Evolutionary conservation across 2,113 vertebrate species (phyloP).

Genomic region (Opisthocomus hoazin): DNA sequence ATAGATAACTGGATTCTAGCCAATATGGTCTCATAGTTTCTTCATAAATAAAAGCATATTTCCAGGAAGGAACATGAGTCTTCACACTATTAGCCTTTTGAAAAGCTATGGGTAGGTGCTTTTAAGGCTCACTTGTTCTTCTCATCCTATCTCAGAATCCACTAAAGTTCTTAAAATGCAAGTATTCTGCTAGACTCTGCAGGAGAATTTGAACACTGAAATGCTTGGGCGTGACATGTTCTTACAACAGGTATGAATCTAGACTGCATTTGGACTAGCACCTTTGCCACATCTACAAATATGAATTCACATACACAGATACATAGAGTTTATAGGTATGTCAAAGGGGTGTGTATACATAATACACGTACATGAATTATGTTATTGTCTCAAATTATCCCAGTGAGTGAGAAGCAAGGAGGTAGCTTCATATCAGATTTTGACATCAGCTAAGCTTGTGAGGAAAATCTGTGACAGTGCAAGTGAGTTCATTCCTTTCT

Average conservation of each 20-base stretch:
- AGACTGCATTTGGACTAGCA: not conserved
- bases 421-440: not conserved
- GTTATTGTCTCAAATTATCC: not conserved
- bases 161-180: not conserved
- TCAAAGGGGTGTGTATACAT: not conserved
- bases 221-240: not conserved
- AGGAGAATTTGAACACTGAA: not conserved
- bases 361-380: rapidly evolving
- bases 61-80: not conserved
- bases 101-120: not conserved
- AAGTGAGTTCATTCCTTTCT: not conserved
- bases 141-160: not conserved
- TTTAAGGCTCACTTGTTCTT: not conserved
- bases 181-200: not conserved
- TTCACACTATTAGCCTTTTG: not conserved
- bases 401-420: not conserved
- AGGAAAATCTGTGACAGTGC: not conserved
- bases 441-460: not conserved
- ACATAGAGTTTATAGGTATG: not conserved
- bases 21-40: not conserved
- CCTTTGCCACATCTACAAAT: not conserved
- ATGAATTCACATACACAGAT: not conserved
- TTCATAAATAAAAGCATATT: not conserved
- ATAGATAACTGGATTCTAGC: not conserved
- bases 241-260: not conserved